Evolutionary conservation across 2,797 vertebrate genomes (phyloP).

Genomic region (Notoglanidium macrostoma): DNA sequence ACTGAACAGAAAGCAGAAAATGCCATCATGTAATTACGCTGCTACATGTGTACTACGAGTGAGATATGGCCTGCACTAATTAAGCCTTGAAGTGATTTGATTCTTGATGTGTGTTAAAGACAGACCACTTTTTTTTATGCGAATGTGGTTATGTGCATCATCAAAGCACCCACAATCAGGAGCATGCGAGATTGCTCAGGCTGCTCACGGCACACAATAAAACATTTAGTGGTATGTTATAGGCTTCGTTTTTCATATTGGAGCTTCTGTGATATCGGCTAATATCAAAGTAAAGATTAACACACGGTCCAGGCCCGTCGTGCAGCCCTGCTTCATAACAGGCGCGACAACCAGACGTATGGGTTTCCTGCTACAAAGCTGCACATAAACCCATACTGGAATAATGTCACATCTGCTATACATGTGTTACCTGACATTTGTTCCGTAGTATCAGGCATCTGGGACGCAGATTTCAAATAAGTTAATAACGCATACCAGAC

Average conservation of each 20-base stretch:
- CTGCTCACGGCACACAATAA: neutral
- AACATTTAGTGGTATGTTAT: slow-evolving; percentile 6
- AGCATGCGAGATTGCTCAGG: neutral
- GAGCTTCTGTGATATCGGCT: slow-evolving; percentile 13
- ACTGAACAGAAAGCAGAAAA: neutral
- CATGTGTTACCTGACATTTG: slow-evolving; percentile 58
- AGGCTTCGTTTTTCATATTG: neutral
- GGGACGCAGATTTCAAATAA: slow-evolving; percentile 64
- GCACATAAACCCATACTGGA: slow-evolving; percentile 48
- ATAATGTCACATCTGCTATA: slow-evolving; percentile 59
- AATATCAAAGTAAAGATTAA: slow-evolving; percentile 26
- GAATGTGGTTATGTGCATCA: neutral
- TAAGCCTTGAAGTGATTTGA: slow-evolving; percentile 16
- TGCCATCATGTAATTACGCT: neutral
- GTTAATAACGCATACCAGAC: slow-evolving; percentile 49
- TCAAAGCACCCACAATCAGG: slow-evolving; percentile 15
- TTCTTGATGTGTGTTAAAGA: slow-evolving; percentile 1
- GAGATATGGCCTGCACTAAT: slow-evolving; percentile 15
- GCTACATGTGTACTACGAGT: neutral
- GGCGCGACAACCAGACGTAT: slow-evolving; percentile 26
- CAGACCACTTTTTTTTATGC: neutral
- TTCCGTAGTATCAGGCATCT: slow-evolving; percentile 54
- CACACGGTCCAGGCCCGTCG: neutral
- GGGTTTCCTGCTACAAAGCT: slow-evolving; percentile 48
- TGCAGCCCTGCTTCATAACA: slow-evolving; percentile 18